Evolutionary conservation across 23 tunicate genomes (phyloP).

Genomic region (Oikopleura dioica): DNA sequence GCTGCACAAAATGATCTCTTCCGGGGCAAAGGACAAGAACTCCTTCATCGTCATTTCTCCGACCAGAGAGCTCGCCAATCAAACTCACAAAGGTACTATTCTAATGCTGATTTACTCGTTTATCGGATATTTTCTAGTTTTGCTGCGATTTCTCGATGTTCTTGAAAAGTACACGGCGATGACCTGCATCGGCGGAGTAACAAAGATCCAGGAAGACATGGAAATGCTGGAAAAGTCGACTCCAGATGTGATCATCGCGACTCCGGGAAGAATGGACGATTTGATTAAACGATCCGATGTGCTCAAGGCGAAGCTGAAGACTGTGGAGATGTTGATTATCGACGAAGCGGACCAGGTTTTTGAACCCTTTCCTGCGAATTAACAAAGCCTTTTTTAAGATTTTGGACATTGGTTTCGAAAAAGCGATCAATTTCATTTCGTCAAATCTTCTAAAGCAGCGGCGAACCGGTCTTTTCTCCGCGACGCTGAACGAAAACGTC

Average conservation of each 20-base stretch:
- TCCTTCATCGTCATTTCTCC: conserved; percentile 39
- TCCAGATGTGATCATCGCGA: conserved; percentile 51
- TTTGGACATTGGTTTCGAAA: conserved; percentile 76
- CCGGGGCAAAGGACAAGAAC: background rate
- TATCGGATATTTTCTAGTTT: no score
- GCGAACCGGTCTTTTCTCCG: conserved; percentile 90
- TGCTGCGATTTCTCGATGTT: conserved; percentile 20
- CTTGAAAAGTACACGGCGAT: conserved; percentile 18
- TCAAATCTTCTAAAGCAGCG: conserved; percentile 56
- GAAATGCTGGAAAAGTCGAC: conserved; percentile 22
- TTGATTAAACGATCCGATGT: conserved; percentile 22
- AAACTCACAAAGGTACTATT: no score
- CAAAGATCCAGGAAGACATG: conserved; percentile 36
- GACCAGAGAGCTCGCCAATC: conserved; percentile 71
- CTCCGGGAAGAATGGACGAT: conserved; percentile 67
- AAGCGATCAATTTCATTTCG: conserved; percentile 28
- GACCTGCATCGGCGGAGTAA: conserved; percentile 53
- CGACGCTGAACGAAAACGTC: conserved; percentile 72
- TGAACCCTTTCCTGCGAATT: no score
- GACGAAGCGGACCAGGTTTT: conserved; percentile 98
- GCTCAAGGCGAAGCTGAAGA: conserved; percentile 22
- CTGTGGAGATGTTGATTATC: conserved; percentile 43
- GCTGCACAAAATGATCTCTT: conserved; percentile 21
- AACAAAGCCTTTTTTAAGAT: no score
- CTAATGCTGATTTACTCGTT: no score